Evolutionary conservation across 2,888 invertebrate species (phyloP).

Genomic region (Chaetogeoica ovagalla): DNA sequence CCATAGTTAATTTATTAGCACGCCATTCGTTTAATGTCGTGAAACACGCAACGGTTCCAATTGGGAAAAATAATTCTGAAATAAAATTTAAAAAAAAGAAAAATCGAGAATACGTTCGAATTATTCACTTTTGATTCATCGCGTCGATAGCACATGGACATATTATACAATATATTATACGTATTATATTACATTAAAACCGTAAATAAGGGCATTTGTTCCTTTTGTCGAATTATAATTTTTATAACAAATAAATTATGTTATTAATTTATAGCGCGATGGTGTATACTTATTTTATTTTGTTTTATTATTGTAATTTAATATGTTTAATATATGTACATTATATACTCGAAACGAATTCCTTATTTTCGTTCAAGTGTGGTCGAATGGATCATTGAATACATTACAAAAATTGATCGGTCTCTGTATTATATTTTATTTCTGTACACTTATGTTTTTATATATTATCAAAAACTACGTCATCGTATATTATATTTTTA

Average conservation of each 20-base stretch:
- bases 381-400: not conserved
- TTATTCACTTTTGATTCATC: not conserved
- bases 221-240: not conserved
- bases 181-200: not conserved
- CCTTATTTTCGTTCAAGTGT: not conserved
- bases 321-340: not conserved
- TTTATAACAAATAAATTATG: not conserved
- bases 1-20: constrained; percentile 9
- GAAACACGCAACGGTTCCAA: constrained; percentile 1
- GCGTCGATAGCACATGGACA: not conserved
- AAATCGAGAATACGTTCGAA: not conserved
- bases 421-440: not conserved
- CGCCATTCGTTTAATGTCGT: not conserved
- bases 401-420: not conserved
- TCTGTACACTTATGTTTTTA: not conserved
- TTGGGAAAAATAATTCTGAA: constrained; percentile 3
- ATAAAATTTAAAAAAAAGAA: not conserved
- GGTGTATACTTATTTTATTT: not conserved
- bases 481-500: not conserved
- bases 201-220: not conserved
- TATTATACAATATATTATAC: not conserved
- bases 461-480: not conserved
- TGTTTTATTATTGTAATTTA: not conserved
- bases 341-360: too few species aligned
- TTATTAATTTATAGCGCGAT: too few species aligned